Evolutionary conservation across 2,113 vertebrate genomes (phyloP).

Genomic region (Nyctibius bracteatus): DNA sequence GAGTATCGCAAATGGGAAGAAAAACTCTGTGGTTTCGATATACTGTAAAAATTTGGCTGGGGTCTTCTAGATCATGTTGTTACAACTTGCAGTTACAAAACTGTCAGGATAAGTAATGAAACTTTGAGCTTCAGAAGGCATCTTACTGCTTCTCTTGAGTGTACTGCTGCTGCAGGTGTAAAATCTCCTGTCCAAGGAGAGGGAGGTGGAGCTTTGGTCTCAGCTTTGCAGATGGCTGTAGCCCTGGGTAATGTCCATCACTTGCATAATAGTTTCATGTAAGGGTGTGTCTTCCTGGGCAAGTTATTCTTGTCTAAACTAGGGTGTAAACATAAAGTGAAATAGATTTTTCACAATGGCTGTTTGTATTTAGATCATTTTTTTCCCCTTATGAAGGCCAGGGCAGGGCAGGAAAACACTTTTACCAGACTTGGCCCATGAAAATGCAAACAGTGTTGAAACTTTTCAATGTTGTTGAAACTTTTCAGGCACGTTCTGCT

Average conservation of each 20-base stretch:
- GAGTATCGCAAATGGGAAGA: neutral
- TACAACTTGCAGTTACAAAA: neutral
- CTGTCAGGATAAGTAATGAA: neutral
- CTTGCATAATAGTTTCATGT: slow-evolving; percentile 23
- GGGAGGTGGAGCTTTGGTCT: neutral
- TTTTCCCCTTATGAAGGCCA: neutral
- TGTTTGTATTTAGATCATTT: neutral
- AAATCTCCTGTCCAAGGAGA: neutral
- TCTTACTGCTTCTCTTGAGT: neutral
- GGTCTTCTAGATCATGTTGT: neutral
- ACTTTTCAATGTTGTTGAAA: neutral
- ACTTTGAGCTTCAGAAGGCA: neutral
- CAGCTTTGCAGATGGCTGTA: neutral
- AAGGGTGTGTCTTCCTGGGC: slow-evolving; percentile 12
- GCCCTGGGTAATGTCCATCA: neutral
- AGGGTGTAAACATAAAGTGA: neutral
- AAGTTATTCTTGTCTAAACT: neutral
- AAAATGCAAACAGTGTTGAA: neutral
- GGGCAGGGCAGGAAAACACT: neutral
- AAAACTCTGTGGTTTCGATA: neutral
- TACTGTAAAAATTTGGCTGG: neutral
- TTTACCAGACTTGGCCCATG: neutral
- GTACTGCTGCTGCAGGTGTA: neutral
- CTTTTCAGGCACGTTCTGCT: neutral
- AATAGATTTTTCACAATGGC: neutral